These are phyloP conservation scores for Amniataba percoides DNA, from an alignment of 2,797 vertebrate species.

Conservation along the genomic window DNA sequence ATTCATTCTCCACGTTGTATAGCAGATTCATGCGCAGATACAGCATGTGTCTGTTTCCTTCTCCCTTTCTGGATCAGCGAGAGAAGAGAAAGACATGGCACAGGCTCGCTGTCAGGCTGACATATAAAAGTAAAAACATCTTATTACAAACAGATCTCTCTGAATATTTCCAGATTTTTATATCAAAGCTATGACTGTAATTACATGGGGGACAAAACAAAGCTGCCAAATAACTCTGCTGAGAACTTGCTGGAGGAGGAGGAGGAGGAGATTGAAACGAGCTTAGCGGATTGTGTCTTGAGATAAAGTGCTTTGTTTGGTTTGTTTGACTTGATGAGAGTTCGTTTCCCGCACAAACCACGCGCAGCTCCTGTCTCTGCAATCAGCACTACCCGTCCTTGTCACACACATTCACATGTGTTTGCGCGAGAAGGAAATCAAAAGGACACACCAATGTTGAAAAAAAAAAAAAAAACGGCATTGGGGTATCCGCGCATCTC, in stretches of 20 bases:
- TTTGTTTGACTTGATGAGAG: slow-evolving; percentile 71
- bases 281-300: slow-evolving; percentile 49
- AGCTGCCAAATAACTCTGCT: slow-evolving; percentile 60
- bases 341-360: slow-evolving; percentile 64
- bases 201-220: slow-evolving; percentile 68
- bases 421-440: slow-evolving; percentile 21
- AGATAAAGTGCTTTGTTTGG: slow-evolving; percentile 70
- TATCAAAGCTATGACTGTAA: slow-evolving; percentile 69
- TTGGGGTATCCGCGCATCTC: slow-evolving; percentile 15
- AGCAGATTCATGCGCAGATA: background rate
- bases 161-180: slow-evolving; percentile 71
- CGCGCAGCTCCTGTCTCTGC: slow-evolving; percentile 29
- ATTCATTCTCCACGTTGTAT: background rate
- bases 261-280: slow-evolving; percentile 32
- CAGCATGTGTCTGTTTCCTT: slow-evolving; percentile 6
- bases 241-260: slow-evolving; percentile 40
- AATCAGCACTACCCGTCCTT: slow-evolving; percentile 8
- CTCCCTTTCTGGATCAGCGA: slow-evolving; percentile 33
- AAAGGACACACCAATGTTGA: slow-evolving; percentile 12
- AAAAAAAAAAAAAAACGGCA: slow-evolving; percentile 24
- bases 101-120: slow-evolving; percentile 35
- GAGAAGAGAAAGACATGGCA: slow-evolving; percentile 33
- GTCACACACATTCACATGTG: no score
- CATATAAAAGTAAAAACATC: slow-evolving; percentile 60
- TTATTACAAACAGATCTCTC: slow-evolving; percentile 66